phyloP scores from a whole-genome alignment of 1,140 invertebrate genomes.

The Diorhabda sublineata region DNA sequence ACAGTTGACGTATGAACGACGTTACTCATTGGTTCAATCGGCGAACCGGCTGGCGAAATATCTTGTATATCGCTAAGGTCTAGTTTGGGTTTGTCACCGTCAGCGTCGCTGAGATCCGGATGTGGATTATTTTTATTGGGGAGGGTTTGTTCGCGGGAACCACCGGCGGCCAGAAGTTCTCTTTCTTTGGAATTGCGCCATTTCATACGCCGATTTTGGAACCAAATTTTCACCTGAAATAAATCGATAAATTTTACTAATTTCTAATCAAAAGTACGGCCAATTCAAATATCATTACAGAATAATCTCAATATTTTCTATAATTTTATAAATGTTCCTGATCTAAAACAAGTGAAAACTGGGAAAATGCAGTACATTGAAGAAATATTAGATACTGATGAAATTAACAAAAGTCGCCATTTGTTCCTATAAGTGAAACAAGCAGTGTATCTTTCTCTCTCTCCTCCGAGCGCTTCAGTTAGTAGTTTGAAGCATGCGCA shows the following conservation, averaged over 20 bases:
- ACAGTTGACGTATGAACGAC: slow-evolving; percentile 19
- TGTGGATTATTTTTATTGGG: slow-evolving; percentile 97
- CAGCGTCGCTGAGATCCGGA: slow-evolving; percentile 89
- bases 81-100: slow-evolving; percentile 67
- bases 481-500: no score
- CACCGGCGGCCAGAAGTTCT: slow-evolving; percentile 86
- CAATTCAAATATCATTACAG: no score
- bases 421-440: no score
- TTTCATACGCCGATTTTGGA: slow-evolving; percentile 94
- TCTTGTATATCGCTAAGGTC: slow-evolving; percentile 51
- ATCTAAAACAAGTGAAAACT: no score
- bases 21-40: slow-evolving; percentile 23
- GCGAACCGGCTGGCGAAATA: slow-evolving; percentile 47
- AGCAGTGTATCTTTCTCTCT: no score
- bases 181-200: slow-evolving; percentile 97
- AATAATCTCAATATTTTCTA: no score
- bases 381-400: no score
- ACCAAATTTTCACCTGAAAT: slow-evolving; percentile 92
- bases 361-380: no score
- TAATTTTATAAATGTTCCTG: no score
- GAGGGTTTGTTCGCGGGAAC: slow-evolving; percentile 89
- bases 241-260: neutral
- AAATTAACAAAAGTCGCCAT: no score
- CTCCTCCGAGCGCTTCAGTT: no score
- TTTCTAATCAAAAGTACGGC: no score